These are phyloP conservation scores for Nerophis ophidion DNA, from an alignment of 2,113 vertebrate species.

Conservation along the genomic window DNA sequence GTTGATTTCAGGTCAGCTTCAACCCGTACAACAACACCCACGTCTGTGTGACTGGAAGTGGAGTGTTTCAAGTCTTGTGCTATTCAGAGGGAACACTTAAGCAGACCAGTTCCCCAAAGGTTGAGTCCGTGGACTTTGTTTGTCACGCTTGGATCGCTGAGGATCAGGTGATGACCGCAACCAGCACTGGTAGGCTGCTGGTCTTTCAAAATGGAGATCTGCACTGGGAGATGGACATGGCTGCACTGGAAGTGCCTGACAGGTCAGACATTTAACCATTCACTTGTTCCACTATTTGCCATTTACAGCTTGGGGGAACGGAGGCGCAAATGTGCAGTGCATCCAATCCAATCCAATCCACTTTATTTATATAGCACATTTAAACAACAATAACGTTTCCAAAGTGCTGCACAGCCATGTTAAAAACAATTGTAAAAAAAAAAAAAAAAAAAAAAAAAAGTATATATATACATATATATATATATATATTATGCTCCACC, in stretches of 20 bases:
- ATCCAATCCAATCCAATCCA: too few species aligned
- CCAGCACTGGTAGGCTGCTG: slow-evolving; percentile 77
- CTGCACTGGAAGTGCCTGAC: slow-evolving; percentile 25
- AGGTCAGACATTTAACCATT: slow-evolving; percentile 35
- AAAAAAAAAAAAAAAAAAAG: too few species aligned
- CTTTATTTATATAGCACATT: too few species aligned
- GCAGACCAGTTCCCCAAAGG: slow-evolving; percentile 77
- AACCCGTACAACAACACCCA: slow-evolving; percentile 83
- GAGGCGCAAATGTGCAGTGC: too few species aligned
- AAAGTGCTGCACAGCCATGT: too few species aligned
- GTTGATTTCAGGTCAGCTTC: slow-evolving; percentile 80
- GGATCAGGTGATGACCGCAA: slow-evolving; percentile 79
- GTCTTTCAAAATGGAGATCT: slow-evolving; percentile 83
- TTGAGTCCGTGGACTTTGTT: slow-evolving; percentile 78
- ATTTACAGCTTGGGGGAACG: too few species aligned
- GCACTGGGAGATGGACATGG: slow-evolving; percentile 72
- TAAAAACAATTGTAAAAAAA: too few species aligned
- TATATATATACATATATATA: too few species aligned
- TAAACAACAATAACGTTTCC: too few species aligned
- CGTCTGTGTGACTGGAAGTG: slow-evolving; percentile 81
- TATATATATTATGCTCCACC: too few species aligned
- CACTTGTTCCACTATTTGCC: too few species aligned
- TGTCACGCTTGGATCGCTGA: slow-evolving; percentile 83
- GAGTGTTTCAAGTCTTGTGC: slow-evolving; percentile 83
- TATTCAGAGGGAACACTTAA: slow-evolving; percentile 81